phyloP scores from a whole-genome alignment of 2,888 invertebrate genomes.

The Sphecodes monilicornis region DNA sequence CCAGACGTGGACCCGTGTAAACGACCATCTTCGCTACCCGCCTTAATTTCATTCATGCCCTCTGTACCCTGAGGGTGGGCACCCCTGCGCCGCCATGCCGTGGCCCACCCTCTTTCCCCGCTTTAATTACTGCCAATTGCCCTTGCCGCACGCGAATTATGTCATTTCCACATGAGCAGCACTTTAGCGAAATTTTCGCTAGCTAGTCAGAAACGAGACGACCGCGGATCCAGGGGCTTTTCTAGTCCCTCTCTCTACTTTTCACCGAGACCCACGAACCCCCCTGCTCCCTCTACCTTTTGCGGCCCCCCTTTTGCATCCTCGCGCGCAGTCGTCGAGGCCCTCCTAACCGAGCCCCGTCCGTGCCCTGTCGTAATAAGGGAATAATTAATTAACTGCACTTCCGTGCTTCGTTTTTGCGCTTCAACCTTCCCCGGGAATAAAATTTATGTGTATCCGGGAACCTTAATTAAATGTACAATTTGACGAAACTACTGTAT shows the following conservation, averaged over 20 bases:
- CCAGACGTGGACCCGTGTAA: constrained; percentile 77
- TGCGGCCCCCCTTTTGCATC: not conserved
- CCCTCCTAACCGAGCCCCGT: constrained; percentile 12
- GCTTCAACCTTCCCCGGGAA: constrained; percentile 64
- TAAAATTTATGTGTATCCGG: constrained; percentile 73
- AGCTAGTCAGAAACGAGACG: constrained; percentile 74
- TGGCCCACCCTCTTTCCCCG: constrained; percentile 63
- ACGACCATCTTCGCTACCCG: constrained; percentile 80
- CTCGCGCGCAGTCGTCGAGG: not conserved
- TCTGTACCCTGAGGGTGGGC: constrained; percentile 55
- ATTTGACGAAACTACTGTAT: constrained; percentile 59
- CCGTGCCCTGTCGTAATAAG: constrained; percentile 68
- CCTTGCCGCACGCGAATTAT: constrained; percentile 81
- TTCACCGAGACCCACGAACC: constrained; percentile 25
- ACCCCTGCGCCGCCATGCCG: constrained; percentile 23
- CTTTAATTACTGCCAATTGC: constrained; percentile 84
- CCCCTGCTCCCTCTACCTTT: not conserved
- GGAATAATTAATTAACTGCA: constrained; percentile 75
- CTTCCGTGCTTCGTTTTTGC: constrained; percentile 73
- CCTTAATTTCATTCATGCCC: constrained; percentile 82
- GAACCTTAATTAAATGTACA: constrained; percentile 70
- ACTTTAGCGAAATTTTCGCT: constrained; percentile 73
- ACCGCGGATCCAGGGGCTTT: constrained; percentile 54
- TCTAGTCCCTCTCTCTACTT: constrained; percentile 50
- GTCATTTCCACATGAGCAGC: constrained; percentile 78